A percentile compares a stretch with the other conserved stretches of the same genome.
phyloP scores from a whole-genome alignment of 1,140 invertebrate genomes.

The Camponotus floridanus region DNA sequence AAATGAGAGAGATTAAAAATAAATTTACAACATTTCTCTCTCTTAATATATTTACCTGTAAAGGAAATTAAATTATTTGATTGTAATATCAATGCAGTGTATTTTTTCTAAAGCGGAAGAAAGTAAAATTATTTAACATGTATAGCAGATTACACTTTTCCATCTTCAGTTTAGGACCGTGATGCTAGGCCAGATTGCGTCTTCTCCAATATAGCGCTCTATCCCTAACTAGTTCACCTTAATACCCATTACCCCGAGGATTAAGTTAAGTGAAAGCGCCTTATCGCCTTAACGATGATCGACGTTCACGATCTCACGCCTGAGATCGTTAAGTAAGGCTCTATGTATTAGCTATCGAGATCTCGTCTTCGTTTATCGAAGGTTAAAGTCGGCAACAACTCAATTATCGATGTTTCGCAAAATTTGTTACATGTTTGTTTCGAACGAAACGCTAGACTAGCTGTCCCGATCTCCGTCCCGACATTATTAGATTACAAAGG shows the following conservation, averaged over 20 bases:
- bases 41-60: background rate
- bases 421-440: conserved; percentile 31
- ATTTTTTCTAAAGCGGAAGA: too few species aligned
- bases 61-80: background rate
- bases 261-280: conserved; percentile 75
- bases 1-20: too few species aligned
- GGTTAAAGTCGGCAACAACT: conserved; percentile 46
- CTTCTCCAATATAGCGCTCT: conserved; percentile 43
- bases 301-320: conserved; percentile 62
- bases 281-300: conserved; percentile 76
- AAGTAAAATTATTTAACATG: background rate
- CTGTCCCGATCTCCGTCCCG: background rate
- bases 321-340: conserved; percentile 59
- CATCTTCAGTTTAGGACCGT: conserved; percentile 9
- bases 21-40: background rate
- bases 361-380: conserved; percentile 23
- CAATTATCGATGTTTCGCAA: conserved; percentile 38
- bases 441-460: background rate
- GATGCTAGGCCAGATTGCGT: conserved; percentile 42
- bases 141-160: background rate
- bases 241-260: conserved; percentile 61
- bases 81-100: background rate
- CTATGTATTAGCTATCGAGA: conserved; percentile 39
- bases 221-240: conserved; percentile 66
- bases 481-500: conserved; percentile 14